phyloP scores from a whole-genome alignment of 1,140 invertebrate species.

The Drosophila bipectinata region DNA sequence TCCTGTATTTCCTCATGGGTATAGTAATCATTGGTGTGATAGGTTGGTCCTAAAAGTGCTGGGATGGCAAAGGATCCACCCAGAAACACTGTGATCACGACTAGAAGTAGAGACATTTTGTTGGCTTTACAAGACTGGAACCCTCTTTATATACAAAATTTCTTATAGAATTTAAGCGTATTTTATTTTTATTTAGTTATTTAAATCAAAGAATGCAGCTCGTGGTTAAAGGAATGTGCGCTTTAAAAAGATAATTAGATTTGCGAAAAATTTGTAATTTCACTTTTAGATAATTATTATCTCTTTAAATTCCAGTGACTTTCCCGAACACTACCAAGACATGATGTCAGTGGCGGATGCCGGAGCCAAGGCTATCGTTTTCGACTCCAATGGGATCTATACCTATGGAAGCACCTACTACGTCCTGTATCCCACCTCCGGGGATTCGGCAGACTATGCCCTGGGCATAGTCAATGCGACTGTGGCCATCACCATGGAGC shows the following conservation, averaged over 20 bases:
- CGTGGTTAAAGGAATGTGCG: not conserved
- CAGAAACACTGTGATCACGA: not conserved
- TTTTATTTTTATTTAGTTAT: not conserved
- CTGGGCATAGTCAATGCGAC: constrained; percentile 85
- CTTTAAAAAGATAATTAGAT: not conserved
- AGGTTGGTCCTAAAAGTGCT: not conserved
- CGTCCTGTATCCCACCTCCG: constrained; percentile 85
- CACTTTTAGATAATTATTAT: not conserved
- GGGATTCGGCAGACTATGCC: constrained; percentile 88
- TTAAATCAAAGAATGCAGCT: not conserved
- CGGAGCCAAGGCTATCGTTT: constrained; percentile 83
- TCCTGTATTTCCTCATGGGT: constrained; percentile 83
- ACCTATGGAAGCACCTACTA: constrained; percentile 87
- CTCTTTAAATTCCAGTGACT: constrained; percentile 14
- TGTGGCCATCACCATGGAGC: constrained; percentile 88
- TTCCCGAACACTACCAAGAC: constrained; percentile 71
- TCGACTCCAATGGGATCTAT: constrained; percentile 85
- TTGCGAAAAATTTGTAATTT: not conserved
- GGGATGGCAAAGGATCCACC: not conserved
- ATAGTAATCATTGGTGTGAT: constrained; percentile 40
- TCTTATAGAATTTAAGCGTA: not conserved
- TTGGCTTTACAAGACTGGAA: not conserved
- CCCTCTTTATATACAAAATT: not conserved
- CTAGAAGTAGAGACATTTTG: constrained; percentile 8
- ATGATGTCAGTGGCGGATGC: constrained; percentile 83